Conservation (phyloP, 1,140 invertebrate species). For the Drosophila orosa region DNA sequence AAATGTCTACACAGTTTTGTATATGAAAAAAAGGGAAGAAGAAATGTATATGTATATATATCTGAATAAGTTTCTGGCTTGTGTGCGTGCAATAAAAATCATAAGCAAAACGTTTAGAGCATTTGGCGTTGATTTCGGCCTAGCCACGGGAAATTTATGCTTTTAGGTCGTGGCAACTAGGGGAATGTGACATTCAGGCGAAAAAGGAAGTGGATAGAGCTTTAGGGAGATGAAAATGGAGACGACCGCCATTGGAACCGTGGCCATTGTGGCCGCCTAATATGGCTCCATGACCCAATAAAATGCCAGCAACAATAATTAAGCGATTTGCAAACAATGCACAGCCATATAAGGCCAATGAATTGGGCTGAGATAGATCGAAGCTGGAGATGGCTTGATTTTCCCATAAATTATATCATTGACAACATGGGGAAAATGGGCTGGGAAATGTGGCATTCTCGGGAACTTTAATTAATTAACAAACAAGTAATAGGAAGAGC, state of each 20-base stretch:
- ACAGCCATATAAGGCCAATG: slow-evolving; percentile 36
- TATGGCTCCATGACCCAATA: slow-evolving; percentile 54
- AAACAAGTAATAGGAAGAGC: neutral
- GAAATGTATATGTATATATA: slow-evolving; percentile 5
- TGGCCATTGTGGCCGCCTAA: slow-evolving; percentile 34
- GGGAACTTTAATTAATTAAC: slow-evolving; percentile 17
- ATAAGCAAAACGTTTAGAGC: slow-evolving; percentile 68
- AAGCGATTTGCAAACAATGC: slow-evolving; percentile 61
- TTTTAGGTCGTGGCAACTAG: slow-evolving; percentile 60
- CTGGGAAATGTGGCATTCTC: slow-evolving; percentile 5
- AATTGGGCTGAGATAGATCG: slow-evolving; percentile 31
- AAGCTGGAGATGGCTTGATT: slow-evolving; percentile 33
- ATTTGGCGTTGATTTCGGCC: slow-evolving; percentile 69
- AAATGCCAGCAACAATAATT: slow-evolving; percentile 60
- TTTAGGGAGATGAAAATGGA: slow-evolving; percentile 19
- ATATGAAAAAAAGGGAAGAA: slow-evolving; percentile 1
- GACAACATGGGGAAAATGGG: slow-evolving; percentile 1
- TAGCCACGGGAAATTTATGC: slow-evolving; percentile 68
- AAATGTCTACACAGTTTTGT: slow-evolving; percentile 36
- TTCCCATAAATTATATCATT: slow-evolving; percentile 30
- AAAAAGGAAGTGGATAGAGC: slow-evolving; percentile 21
- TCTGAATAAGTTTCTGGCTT: slow-evolving; percentile 15
- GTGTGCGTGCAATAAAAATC: slow-evolving; percentile 73
- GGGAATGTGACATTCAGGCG: slow-evolving; percentile 39
- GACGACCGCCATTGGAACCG: slow-evolving; percentile 29